Percentiles rank a stretch among this genome's conserved stretches.
Conservation (phyloP, 2,888 invertebrate genomes). For the Drosophila mayaguana region DNA sequence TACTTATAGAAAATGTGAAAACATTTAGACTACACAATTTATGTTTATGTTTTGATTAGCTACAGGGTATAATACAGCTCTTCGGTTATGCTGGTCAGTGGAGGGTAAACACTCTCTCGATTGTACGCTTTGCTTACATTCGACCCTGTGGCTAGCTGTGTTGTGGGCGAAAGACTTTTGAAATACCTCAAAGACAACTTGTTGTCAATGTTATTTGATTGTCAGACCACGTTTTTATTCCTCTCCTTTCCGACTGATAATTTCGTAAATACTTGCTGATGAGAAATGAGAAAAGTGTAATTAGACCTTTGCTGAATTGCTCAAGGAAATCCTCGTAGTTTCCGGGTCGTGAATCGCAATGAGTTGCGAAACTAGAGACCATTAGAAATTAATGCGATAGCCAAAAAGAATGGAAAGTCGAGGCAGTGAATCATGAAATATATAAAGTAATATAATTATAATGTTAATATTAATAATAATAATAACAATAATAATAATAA, state of each 20-base stretch:
- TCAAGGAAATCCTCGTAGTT: constrained; percentile 33
- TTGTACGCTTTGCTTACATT: constrained; percentile 24
- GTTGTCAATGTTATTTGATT: constrained; percentile 69
- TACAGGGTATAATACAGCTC: constrained; percentile 4
- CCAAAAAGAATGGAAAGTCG: constrained; percentile 6
- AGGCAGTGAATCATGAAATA: no score
- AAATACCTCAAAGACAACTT: constrained; percentile 37
- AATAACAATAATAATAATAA: no score
- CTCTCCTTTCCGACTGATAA: constrained; percentile 42
- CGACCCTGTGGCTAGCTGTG: constrained; percentile 31
- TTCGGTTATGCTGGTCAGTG: constrained; percentile 18
- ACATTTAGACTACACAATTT: background rate
- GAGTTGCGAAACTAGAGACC: constrained; percentile 25
- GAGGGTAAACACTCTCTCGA: background rate
- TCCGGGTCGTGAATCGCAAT: constrained; percentile 32
- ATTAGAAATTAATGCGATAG: constrained; percentile 14
- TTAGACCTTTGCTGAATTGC: constrained; percentile 60
- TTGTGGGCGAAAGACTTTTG: constrained; percentile 30
- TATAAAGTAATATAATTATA: no score
- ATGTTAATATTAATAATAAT: no score
- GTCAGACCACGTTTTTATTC: constrained; percentile 32
- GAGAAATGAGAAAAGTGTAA: constrained; percentile 65
- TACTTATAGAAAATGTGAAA: background rate
- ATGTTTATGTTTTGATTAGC: background rate
- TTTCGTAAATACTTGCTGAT: constrained; percentile 67